phyloP scores from a whole-genome alignment of 1,140 invertebrate species.

The Bombus superbus region DNA sequence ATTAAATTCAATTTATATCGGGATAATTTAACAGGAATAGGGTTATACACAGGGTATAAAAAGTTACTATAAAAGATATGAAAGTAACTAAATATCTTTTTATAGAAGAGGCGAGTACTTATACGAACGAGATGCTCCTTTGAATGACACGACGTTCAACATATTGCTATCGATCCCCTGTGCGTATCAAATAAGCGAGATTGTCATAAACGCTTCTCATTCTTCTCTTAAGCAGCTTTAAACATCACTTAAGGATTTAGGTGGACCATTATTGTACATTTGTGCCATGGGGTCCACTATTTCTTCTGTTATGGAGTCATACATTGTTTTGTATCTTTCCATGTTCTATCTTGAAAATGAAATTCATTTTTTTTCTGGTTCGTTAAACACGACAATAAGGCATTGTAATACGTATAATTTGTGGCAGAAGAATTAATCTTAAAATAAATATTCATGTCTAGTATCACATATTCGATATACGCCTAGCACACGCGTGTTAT shows the following conservation, averaged over 20 bases:
- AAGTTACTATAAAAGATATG: background rate
- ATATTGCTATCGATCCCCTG: slow-evolving; percentile 25
- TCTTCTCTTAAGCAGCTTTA: slow-evolving; percentile 39
- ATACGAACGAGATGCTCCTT: background rate
- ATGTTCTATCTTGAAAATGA: background rate
- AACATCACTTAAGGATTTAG: slow-evolving; percentile 26
- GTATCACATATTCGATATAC: too few relatives aligned
- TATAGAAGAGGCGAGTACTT: background rate
- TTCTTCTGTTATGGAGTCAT: background rate
- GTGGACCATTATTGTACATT: slow-evolving; percentile 8
- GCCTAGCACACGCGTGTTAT: too few relatives aligned
- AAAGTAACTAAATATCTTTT: background rate
- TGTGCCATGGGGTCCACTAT: background rate
- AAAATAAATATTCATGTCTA: too few relatives aligned
- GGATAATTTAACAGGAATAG: too few relatives aligned
- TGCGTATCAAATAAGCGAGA: slow-evolving; percentile 12
- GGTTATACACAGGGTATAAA: background rate
- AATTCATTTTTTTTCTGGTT: background rate
- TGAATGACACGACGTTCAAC: slow-evolving; percentile 5
- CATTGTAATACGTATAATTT: background rate
- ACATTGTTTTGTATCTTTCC: background rate
- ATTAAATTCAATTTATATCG: background rate
- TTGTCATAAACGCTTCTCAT: slow-evolving; percentile 17
- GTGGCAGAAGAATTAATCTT: too few relatives aligned
- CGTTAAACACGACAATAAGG: background rate